phyloP scores from a whole-genome alignment of 2,888 invertebrate genomes.

The Agonopterix heracliana region DNA sequence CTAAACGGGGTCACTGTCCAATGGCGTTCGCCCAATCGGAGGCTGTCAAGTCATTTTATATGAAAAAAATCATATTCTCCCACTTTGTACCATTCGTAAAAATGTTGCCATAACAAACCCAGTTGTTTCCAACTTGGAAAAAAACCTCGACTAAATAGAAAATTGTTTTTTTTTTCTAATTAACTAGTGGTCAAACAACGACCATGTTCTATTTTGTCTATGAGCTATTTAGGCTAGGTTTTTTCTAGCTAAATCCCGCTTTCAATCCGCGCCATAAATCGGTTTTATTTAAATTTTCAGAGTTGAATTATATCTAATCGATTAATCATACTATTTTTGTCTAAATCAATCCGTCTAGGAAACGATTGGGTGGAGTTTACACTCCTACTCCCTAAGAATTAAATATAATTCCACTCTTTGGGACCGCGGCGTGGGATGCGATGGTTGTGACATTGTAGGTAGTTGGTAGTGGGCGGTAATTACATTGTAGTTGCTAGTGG shows the following conservation, averaged over 20 bases:
- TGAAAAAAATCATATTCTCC: background rate
- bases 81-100: background rate
- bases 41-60: slow-evolving; percentile 10
- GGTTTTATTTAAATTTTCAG: slow-evolving; percentile 17
- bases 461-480: no score
- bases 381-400: no score
- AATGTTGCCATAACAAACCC: slow-evolving; percentile 13
- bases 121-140: slow-evolving; percentile 8
- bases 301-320: slow-evolving; percentile 5
- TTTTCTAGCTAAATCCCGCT: slow-evolving; percentile 7
- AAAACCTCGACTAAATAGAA: slow-evolving; percentile 16
- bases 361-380: no score
- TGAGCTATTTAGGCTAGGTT: slow-evolving; percentile 14
- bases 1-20: slow-evolving; percentile 14
- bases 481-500: no score
- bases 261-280: slow-evolving; percentile 13
- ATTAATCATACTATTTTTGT: no score
- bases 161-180: background rate
- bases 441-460: no score
- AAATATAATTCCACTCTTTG: slow-evolving; percentile 19
- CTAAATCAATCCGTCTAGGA: no score
- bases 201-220: slow-evolving; percentile 2
- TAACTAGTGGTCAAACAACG: slow-evolving; percentile 2
- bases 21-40: slow-evolving; percentile 22
- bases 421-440: background rate